Percentiles rank a stretch among this genome's conserved stretches.
phyloP scores from a whole-genome alignment of 2,888 invertebrate genomes.

The Philereme vetulata region DNA sequence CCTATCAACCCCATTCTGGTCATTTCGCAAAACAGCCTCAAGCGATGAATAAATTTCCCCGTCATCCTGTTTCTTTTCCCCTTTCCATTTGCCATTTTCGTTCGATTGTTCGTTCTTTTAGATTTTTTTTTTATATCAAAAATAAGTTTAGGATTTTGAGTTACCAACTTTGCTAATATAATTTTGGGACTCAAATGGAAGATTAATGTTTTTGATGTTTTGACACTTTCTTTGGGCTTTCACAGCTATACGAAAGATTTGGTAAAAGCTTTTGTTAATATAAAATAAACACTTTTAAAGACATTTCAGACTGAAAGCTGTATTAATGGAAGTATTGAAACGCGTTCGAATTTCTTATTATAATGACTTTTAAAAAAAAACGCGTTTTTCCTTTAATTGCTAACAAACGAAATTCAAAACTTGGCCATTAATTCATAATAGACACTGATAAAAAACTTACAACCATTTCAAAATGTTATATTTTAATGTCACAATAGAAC shows the following conservation, averaged over 20 bases:
- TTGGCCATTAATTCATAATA: too few relatives aligned
- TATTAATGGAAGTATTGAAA: too few relatives aligned
- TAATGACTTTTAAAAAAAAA: too few relatives aligned
- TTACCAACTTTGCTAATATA: constrained; percentile 41
- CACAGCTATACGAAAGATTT: constrained; percentile 3
- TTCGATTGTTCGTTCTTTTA: constrained; percentile 44
- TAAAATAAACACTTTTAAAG: too few relatives aligned
- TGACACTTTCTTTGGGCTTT: constrained; percentile 30
- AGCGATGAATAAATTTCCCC: constrained; percentile 64
- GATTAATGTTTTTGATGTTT: constrained; percentile 35
- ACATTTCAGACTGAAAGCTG: too few relatives aligned
- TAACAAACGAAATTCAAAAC: too few relatives aligned
- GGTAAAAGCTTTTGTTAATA: neutral
- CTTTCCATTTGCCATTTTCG: constrained; percentile 37
- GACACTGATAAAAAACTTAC: too few relatives aligned
- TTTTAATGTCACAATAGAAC: too few relatives aligned
- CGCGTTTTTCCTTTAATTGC: too few relatives aligned
- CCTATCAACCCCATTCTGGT: constrained; percentile 43
- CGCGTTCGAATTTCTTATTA: too few relatives aligned
- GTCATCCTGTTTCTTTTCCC: constrained; percentile 43
- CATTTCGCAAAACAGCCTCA: constrained; percentile 45
- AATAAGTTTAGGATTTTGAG: constrained; percentile 42
- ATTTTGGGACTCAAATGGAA: constrained; percentile 35
- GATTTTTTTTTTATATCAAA: constrained; percentile 51
- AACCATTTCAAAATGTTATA: too few relatives aligned